These are phyloP conservation scores for Salticus scenicus DNA, from an alignment of 2,888 invertebrate genomes.

Conservation along the genomic window DNA sequence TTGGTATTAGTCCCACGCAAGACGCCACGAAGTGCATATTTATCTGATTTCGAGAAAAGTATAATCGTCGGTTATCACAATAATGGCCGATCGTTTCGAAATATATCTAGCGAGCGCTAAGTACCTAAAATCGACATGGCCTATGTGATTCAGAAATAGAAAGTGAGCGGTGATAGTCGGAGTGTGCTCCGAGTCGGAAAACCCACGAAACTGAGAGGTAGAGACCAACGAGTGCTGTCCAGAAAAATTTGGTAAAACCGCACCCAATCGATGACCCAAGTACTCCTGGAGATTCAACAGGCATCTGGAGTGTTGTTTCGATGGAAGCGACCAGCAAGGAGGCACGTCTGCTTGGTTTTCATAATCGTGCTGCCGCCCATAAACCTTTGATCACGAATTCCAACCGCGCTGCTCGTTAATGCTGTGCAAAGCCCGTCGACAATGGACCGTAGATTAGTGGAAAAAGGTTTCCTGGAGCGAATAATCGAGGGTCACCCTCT, in stretches of 20 bases:
- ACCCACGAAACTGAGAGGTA: constrained; percentile 3
- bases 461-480: constrained; percentile 14
- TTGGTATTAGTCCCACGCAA: constrained; percentile 22
- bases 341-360: constrained; percentile 24
- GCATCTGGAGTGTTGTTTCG: not conserved
- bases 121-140: constrained; percentile 21
- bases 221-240: not conserved
- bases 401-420: constrained; percentile 8
- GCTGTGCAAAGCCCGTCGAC: constrained; percentile 13
- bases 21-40: constrained; percentile 5
- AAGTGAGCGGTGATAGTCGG: not conserved
- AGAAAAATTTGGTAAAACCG: not conserved
- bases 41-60: constrained; percentile 10
- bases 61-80: not conserved
- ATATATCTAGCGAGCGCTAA: not conserved
- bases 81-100: not conserved
- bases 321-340: not conserved
- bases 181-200: constrained; percentile 1
- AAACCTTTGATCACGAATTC: constrained; percentile 32
- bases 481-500: constrained; percentile 11
- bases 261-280: not conserved
- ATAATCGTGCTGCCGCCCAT: constrained; percentile 31
- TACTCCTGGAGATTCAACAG: constrained; percentile 7
- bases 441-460: constrained; percentile 19
- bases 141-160: not conserved